phyloP scores from a whole-genome alignment of 2,113 vertebrate species.

The Xyliphius kryptos region DNA sequence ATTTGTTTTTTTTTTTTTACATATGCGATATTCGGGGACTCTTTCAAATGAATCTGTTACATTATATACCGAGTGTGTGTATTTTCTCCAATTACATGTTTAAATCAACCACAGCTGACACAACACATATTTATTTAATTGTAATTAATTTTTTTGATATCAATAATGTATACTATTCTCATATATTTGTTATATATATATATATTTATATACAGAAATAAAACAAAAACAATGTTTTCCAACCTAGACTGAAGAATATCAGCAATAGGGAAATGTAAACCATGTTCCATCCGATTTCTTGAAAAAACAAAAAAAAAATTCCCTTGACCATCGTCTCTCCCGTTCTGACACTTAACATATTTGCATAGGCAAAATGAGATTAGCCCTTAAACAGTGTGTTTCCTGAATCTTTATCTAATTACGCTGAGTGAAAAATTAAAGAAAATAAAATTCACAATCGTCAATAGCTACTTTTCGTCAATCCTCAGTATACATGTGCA shows the following conservation, averaged over 20 bases:
- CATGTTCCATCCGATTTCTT: slow-evolving; percentile 61
- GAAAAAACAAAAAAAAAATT: slow-evolving; percentile 43
- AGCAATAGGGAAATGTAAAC: slow-evolving; percentile 74
- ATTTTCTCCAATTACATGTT: no score
- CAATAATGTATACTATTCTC: no score
- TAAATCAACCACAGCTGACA: no score
- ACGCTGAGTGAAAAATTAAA: slow-evolving; percentile 62
- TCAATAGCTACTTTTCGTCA: slow-evolving; percentile 54
- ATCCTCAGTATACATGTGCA: slow-evolving; percentile 66
- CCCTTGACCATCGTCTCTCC: slow-evolving; percentile 47
- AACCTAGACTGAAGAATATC: slow-evolving; percentile 65
- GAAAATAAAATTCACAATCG: no score
- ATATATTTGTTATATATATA: slow-evolving; percentile 9
- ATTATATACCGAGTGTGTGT: no score
- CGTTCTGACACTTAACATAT: slow-evolving; percentile 67
- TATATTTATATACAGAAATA: slow-evolving; percentile 56
- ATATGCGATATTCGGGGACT: no score
- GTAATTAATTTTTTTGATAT: no score
- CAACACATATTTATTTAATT: no score
- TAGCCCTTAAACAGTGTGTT: slow-evolving; percentile 75
- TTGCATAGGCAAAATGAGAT: slow-evolving; percentile 80
- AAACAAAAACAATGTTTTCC: slow-evolving; percentile 66
- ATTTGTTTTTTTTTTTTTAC: no score
- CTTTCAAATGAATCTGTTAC: no score
- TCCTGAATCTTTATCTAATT: slow-evolving; percentile 75